Percentiles rank a stretch among this genome's conserved stretches.
phyloP scores from a whole-genome alignment of 1,140 invertebrate genomes.

The Paraescarpia echinospica region DNA sequence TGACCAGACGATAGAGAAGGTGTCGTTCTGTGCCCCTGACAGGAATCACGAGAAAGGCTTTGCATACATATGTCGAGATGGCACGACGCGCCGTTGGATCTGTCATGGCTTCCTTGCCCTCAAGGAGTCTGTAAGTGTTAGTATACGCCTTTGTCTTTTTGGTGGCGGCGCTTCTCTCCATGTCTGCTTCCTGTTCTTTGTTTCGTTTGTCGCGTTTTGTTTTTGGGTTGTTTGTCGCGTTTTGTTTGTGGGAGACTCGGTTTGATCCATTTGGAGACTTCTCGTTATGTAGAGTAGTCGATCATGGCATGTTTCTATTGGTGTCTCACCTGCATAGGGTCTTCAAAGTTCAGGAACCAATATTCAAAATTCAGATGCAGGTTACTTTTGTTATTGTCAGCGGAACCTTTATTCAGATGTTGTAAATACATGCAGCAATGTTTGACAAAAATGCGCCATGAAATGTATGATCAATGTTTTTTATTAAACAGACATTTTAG shows the following conservation, averaged over 20 bases:
- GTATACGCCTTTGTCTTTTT: conserved; percentile 8
- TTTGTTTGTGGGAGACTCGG: neutral
- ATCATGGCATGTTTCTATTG: neutral
- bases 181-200: conserved; percentile 96
- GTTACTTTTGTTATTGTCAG: too few species aligned
- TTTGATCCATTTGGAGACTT: neutral
- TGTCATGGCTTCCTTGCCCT: conserved; percentile 97
- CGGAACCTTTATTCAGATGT: too few species aligned
- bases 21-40: conserved; percentile 99
- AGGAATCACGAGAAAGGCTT: conserved; percentile 97
- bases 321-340: too few species aligned
- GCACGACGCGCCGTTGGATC: conserved; percentile 91
- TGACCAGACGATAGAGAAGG: conserved; percentile 99
- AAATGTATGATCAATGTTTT: too few species aligned
- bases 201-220: conserved; percentile 81
- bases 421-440: too few species aligned
- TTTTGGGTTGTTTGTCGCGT: neutral
- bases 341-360: too few species aligned
- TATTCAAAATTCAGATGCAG: too few species aligned
- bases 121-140: conserved; percentile 79
- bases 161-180: neutral
- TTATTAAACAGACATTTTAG: too few species aligned
- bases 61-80: conserved; percentile 87
- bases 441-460: too few species aligned
- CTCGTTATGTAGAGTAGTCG: neutral